A percentile compares a stretch with the other conserved stretches of the same genome.
Conservation (phyloP, 2,113 vertebrate genomes). For the Aix galericulata region DNA sequence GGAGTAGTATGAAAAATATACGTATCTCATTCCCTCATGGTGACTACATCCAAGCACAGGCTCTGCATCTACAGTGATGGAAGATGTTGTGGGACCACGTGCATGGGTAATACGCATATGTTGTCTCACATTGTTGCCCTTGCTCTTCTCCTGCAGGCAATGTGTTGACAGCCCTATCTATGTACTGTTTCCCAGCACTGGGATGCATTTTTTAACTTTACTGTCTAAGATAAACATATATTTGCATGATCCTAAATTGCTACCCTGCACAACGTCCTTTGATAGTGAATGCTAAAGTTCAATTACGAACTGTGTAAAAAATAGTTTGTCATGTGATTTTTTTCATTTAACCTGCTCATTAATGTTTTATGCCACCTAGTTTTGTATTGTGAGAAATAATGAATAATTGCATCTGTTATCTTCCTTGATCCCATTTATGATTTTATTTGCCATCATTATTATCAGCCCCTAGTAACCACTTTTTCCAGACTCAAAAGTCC, state of each 20-base stretch:
- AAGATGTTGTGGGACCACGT: neutral
- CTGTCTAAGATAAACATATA: neutral
- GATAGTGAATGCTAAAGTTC: neutral
- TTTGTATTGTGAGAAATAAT: neutral
- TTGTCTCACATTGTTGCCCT: fast-evolving
- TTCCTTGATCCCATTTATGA: neutral
- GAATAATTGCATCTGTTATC: neutral
- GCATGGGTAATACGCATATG: neutral
- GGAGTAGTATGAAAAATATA: neutral
- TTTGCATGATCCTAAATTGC: neutral
- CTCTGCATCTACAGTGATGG: neutral
- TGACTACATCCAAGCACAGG: neutral
- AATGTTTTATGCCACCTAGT: neutral
- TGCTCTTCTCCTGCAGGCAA: neutral
- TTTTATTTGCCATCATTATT: neutral
- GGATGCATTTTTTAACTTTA: neutral
- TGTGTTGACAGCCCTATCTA: neutral
- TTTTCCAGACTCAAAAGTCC: neutral
- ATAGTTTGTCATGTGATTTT: neutral
- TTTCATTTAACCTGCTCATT: neutral
- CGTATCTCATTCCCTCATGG: neutral
- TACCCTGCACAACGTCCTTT: neutral
- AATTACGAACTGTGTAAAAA: neutral
- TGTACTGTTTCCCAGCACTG: neutral
- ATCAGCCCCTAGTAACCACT: neutral